phyloP scores from a whole-genome alignment of 2,888 invertebrate species.

The Drosophila acutilabella region DNA sequence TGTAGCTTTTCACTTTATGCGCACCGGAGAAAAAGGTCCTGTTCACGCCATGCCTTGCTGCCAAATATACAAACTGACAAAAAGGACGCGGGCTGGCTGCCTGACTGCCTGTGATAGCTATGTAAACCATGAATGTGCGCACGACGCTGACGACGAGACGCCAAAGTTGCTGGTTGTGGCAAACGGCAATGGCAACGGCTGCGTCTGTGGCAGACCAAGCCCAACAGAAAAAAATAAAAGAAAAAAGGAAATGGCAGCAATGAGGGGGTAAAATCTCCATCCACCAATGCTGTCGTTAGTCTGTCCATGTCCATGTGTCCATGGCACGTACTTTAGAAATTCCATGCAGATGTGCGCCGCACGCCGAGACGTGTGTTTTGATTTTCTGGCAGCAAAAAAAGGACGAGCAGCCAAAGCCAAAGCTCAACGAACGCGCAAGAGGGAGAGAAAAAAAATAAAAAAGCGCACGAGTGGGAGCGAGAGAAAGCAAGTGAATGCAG shows the following conservation, averaged over 20 bases:
- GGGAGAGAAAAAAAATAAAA: constrained; percentile 7
- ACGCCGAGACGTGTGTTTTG: constrained; percentile 82
- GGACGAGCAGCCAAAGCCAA: constrained; percentile 49
- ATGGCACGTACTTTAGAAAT: constrained; percentile 78
- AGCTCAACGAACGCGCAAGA: constrained; percentile 68
- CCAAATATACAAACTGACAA: constrained; percentile 77
- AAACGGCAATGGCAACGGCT: constrained; percentile 46
- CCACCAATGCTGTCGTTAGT: constrained; percentile 26
- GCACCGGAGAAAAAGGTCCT: constrained; percentile 62
- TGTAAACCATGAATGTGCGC: constrained; percentile 75
- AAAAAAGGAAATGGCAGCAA: constrained; percentile 4
- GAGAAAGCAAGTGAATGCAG: constrained; percentile 25
- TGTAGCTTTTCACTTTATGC: constrained; percentile 71
- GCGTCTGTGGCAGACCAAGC: constrained; percentile 53
- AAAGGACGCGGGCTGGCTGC: constrained; percentile 36
- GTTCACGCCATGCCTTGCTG: constrained; percentile 74
- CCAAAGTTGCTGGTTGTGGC: constrained; percentile 75
- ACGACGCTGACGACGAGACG: constrained; percentile 48
- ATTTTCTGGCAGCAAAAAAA: constrained; percentile 69
- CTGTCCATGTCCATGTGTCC: constrained; percentile 56
- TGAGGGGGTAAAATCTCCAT: constrained; percentile 27
- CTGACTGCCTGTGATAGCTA: constrained; percentile 64
- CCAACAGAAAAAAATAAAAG: constrained; percentile 20
- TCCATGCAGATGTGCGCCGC: constrained; percentile 79
- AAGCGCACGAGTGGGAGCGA: constrained; percentile 13